Conservation (phyloP, 2,888 invertebrate species). For the Campopleginae sp. region DNA sequence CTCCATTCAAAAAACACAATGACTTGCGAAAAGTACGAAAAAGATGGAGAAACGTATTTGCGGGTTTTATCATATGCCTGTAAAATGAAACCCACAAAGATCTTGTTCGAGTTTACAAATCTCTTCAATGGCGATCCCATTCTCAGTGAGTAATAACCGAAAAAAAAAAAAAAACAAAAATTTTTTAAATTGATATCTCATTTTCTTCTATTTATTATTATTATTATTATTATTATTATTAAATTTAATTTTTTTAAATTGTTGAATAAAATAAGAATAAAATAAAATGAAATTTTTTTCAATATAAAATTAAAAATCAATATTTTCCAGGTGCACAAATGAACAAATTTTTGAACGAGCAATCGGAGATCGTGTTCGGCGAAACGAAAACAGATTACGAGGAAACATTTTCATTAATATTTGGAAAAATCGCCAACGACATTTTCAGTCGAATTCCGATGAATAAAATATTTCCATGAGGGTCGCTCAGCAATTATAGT, state of each 20-base stretch:
- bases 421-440: conserved; percentile 88
- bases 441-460: conserved; percentile 89
- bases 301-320: no score
- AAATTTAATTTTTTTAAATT: background rate
- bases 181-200: no score
- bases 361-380: conserved; percentile 88
- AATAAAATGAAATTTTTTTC: no score
- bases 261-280: no score
- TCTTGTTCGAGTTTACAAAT: conserved; percentile 88
- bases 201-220: no score
- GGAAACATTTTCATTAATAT: conserved; percentile 88
- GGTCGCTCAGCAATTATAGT: background rate
- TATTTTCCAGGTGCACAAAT: conserved; percentile 85
- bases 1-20: conserved; percentile 88
- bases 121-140: conserved; percentile 88
- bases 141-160: conserved; percentile 82
- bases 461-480: conserved; percentile 86
- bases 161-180: background rate
- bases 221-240: background rate
- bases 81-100: conserved; percentile 87
- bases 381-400: conserved; percentile 89
- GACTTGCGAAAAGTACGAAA: conserved; percentile 87
- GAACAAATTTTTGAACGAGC: conserved; percentile 89
- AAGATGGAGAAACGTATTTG: conserved; percentile 88
- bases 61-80: conserved; percentile 88